These are phyloP conservation scores for Periophthalmus modestus DNA, from an alignment of 2,113 vertebrate species.

Conservation along the genomic window DNA sequence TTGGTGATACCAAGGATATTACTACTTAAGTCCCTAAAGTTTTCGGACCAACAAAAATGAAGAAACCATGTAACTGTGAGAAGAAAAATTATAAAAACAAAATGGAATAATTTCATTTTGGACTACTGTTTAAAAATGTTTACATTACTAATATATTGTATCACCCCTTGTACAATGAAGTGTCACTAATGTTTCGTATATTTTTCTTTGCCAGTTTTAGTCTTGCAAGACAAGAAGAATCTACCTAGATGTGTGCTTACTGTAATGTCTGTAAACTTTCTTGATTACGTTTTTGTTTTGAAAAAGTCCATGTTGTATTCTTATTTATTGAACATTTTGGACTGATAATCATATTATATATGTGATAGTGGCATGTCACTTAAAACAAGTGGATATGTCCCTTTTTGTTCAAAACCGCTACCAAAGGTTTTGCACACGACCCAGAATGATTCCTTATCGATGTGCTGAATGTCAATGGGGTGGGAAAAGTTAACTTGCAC, in stretches of 20 bases:
- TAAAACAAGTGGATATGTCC: constrained; percentile 35
- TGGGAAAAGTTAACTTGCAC: constrained; percentile 72
- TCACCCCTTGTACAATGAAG: constrained; percentile 50
- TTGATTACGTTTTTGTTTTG: constrained; percentile 56
- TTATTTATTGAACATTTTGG: constrained; percentile 79
- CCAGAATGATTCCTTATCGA: constrained; percentile 49
- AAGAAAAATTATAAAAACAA: constrained; percentile 20
- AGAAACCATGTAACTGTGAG: constrained; percentile 50
- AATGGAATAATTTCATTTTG: constrained; percentile 48
- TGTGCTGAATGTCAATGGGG: constrained; percentile 53
- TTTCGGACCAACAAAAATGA: constrained; percentile 59
- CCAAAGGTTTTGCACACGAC: constrained; percentile 71
- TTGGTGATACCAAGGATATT: constrained; percentile 41
- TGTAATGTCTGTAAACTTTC: constrained; percentile 51
- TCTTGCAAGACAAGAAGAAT: constrained; percentile 68
- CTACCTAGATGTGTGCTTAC: constrained; percentile 75
- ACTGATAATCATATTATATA: constrained; percentile 69
- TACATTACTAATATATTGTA: constrained; percentile 82
- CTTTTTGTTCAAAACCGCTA: constrained; percentile 40
- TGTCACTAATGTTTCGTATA: constrained; percentile 58
- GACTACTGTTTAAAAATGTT: constrained; percentile 77
- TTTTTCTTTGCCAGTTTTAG: constrained; percentile 63
- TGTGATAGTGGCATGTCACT: constrained; percentile 50
- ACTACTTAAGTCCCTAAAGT: constrained; percentile 29
- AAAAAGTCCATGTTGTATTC: constrained; percentile 65